These are phyloP conservation scores for Henricia sp. DNA, from an alignment of 53 echinoderm and acorn worm species.

Conservation along the genomic window DNA sequence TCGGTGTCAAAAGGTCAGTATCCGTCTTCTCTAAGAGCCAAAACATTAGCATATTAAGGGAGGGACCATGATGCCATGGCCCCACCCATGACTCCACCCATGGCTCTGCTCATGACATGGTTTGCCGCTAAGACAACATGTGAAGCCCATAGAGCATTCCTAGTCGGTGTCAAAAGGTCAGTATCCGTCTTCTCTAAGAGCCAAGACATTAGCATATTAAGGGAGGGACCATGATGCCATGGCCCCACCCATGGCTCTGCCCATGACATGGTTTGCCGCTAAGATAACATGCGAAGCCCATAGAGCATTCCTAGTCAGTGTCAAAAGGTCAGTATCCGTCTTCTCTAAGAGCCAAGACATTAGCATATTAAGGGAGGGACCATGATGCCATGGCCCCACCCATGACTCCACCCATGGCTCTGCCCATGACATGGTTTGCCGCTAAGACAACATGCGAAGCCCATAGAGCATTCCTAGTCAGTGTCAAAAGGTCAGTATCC, in stretches of 20 bases:
- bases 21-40: too few species aligned
- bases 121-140: constrained; percentile 68
- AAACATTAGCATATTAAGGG: too few species aligned
- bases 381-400: too few species aligned
- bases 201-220: constrained; percentile 82
- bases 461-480: constrained; percentile 61
- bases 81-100: too few species aligned
- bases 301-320: constrained; percentile 56
- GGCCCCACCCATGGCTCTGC: constrained; percentile 61
- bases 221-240: constrained; percentile 74
- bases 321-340: constrained; percentile 32
- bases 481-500: constrained; percentile 31
- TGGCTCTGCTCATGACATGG: constrained; percentile 60
- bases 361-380: too few species aligned
- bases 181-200: too few species aligned
- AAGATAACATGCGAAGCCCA: constrained; percentile 78
- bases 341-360: too few species aligned
- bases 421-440: constrained; percentile 57
- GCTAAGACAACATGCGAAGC: constrained; percentile 75
- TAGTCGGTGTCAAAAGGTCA: constrained; percentile 39
- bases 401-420: too few species aligned
- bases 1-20: constrained; percentile 32
- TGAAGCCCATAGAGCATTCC: constrained; percentile 67
- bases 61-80: too few species aligned
- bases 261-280: constrained; percentile 64